Percentiles rank a stretch among this genome's conserved stretches.
Evolutionary conservation across 2,113 vertebrate species (phyloP).

Genomic region (Tor tambroides): DNA sequence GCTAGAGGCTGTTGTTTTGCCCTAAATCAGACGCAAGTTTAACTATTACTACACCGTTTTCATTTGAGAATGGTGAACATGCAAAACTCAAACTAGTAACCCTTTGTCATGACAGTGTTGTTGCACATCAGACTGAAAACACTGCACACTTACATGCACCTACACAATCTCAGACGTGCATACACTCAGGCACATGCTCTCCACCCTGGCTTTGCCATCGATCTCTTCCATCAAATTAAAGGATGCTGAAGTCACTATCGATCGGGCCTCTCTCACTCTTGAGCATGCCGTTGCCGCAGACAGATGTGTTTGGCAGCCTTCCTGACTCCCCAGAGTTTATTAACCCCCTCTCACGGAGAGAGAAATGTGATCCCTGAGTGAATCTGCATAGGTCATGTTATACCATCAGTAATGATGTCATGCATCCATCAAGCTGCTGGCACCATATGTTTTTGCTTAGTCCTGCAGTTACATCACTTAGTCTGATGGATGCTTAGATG

Average conservation of each 20-base stretch:
- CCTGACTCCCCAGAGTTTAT: constrained; percentile 54
- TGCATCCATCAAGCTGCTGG: constrained; percentile 37
- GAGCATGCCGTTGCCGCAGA: constrained; percentile 24
- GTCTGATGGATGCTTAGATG: constrained; percentile 27
- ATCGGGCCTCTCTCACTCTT: constrained; percentile 65
- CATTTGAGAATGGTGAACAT: background rate
- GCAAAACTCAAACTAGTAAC: background rate
- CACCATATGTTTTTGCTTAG: background rate
- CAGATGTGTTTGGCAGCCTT: constrained; percentile 45
- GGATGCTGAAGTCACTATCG: constrained; percentile 73
- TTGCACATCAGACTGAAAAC: background rate
- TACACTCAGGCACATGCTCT: constrained; percentile 47
- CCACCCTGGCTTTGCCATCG: constrained; percentile 64
- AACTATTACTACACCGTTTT: background rate
- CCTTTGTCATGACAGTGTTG: too few relatives aligned
- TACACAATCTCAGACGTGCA: background rate
- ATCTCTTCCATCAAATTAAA: constrained; percentile 75
- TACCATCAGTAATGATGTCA: constrained; percentile 40
- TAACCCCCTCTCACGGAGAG: constrained; percentile 35
- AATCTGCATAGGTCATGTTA: constrained; percentile 27
- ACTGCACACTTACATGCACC: background rate
- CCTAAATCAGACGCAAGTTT: background rate
- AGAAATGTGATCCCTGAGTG: constrained; percentile 12
- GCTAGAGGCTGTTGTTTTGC: background rate
- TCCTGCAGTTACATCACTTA: constrained; percentile 7